A percentile compares a stretch with the other conserved stretches of the same genome.
These are phyloP conservation scores for Hyphantria cunea DNA, from an alignment of 1,140 invertebrate genomes.

Conservation along the genomic window DNA sequence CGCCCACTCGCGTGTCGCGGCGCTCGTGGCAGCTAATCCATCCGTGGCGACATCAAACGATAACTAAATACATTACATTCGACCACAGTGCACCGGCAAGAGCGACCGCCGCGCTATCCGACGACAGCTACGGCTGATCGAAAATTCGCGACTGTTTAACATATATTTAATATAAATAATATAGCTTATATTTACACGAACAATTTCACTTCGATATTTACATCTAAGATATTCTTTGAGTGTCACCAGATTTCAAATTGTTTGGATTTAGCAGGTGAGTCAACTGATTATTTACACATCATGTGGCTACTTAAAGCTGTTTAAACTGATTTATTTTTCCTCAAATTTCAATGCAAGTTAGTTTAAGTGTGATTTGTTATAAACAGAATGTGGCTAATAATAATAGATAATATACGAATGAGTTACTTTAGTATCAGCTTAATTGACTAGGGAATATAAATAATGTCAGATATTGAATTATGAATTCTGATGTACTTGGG, in stretches of 20 bases:
- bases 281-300: slow-evolving; percentile 11
- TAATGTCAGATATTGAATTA: no score
- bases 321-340: background rate
- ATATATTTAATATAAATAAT: slow-evolving; percentile 43
- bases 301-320: no score
- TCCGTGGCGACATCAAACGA: slow-evolving; percentile 26
- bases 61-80: slow-evolving; percentile 48
- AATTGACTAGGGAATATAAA: no score
- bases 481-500: no score
- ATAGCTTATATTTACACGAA: slow-evolving; percentile 13
- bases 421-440: no score
- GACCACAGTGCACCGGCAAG: slow-evolving; percentile 76
- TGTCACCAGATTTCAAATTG: slow-evolving; percentile 1
- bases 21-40: slow-evolving; percentile 40
- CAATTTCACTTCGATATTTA: background rate
- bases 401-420: background rate
- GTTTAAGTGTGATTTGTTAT: background rate
- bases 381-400: background rate
- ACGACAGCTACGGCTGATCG: slow-evolving; percentile 70
- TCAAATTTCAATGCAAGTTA: background rate
- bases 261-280: slow-evolving; percentile 18
- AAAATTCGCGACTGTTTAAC: slow-evolving; percentile 49
- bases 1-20: slow-evolving; percentile 45
- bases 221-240: background rate
- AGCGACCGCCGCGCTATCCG: slow-evolving; percentile 57